Evolutionary conservation across 1,140 invertebrate genomes (phyloP), one percentile per base, ranked within the genome.

Genomic region (Caenorhabditis briggsae): DNA sequence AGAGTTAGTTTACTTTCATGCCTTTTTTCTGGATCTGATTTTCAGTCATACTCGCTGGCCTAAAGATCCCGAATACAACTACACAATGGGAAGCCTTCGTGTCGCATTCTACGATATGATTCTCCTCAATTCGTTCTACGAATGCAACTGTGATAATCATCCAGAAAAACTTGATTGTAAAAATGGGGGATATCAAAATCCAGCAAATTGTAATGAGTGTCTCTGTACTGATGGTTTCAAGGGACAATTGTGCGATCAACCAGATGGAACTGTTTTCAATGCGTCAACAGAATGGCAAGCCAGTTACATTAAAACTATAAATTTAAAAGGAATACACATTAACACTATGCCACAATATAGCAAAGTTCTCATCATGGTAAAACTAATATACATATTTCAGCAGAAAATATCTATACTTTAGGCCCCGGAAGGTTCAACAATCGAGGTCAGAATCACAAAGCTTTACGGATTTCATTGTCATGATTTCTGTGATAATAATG

Each of bases 61-160:
- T 11, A 78, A 50, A 23, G 70, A 78, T 50, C 70, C 70, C 53
- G 70, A 78, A 23, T 78, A 78, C 9, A 78, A 78, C 46, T 78
- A 50, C 70, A 78, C 70, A 53, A 78, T 78, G 70, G 70, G 70
- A 25, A 78, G 46, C 23, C 70, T 78, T 5, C 46, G 70, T 8
- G 70, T 78, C 1, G 70, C 46, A 7, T 78, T 78, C 18, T 78
- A 78, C 14, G 70, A 78, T 78, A 78, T 78, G 70, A 53, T 78
- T 23, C 8, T 78, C 1, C n/a, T 78, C 46, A 78, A 78, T 11
- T 8, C 23, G 9, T 78, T 23, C 33, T 78, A 78, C 18, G 46
- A 11, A 16, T 78, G 70, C 46, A 78, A 78, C 12, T 78, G 70
- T 50, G 70, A 78, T 12, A 78, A 50, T 18, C 70, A 78, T 23